These are phyloP conservation scores for Pachypeltis micranthus DNA, from an alignment of 1,140 invertebrate species.

Conservation along the genomic window DNA sequence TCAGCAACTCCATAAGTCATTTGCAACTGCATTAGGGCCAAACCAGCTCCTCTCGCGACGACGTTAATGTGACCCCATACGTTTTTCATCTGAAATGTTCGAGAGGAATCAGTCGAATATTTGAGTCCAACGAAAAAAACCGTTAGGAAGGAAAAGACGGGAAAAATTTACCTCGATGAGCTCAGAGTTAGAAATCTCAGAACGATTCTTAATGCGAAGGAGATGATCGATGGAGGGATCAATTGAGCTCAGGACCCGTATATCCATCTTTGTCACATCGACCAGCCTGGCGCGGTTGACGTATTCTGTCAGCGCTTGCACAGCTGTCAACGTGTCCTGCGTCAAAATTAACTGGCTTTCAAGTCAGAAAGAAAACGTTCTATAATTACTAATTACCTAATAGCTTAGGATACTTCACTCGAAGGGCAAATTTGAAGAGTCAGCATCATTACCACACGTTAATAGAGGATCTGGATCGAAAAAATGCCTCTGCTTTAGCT, in stretches of 20 bases:
- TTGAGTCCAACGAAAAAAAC: too few species aligned
- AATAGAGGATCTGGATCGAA: too few species aligned
- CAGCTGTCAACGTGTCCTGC: conserved; percentile 45
- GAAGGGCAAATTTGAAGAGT: too few species aligned
- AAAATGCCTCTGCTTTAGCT: not conserved
- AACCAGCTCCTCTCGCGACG: conserved; percentile 42
- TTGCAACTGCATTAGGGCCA: conserved; percentile 44
- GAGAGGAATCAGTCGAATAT: not conserved
- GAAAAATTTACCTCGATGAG: conserved; percentile 15
- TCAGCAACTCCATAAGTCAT: conserved; percentile 44
- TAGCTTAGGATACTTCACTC: too few species aligned
- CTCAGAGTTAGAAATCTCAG: conserved; percentile 10
- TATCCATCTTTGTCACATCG: conserved; percentile 43
- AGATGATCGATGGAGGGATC: conserved; percentile 25
- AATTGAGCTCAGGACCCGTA: conserved; percentile 38
- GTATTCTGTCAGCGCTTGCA: conserved; percentile 47
- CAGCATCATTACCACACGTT: too few species aligned
- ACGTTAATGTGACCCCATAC: conserved; percentile 46
- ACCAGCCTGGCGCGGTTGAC: conserved; percentile 43
- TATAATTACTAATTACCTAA: too few species aligned
- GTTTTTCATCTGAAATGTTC: conserved; percentile 33
- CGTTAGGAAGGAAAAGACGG: not conserved
- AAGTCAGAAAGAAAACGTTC: too few species aligned
- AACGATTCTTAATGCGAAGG: conserved; percentile 29
- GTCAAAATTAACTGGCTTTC: too few species aligned